A percentile compares a stretch with the other conserved stretches of the same genome.
These are phyloP conservation scores for Pomacea maculata DNA, from an alignment of 1,140 invertebrate genomes.

Conservation along the genomic window DNA sequence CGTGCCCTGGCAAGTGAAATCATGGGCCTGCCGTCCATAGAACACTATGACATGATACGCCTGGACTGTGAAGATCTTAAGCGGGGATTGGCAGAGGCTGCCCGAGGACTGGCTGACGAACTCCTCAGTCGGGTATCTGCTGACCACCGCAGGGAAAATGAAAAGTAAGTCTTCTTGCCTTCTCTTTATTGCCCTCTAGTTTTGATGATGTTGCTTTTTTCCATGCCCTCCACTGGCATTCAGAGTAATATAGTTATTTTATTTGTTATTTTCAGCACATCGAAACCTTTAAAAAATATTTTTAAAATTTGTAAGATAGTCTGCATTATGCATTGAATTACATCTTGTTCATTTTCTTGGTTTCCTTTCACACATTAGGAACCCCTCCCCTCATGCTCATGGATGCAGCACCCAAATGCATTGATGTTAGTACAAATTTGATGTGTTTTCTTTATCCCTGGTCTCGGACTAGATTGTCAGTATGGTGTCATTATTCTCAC, in stretches of 20 bases:
- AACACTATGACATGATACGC: constrained; percentile 64
- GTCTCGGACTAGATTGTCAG: too few species aligned
- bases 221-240: neutral
- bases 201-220: neutral
- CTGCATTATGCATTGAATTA: too few species aligned
- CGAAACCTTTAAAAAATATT: too few species aligned
- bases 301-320: too few species aligned
- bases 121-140: constrained; percentile 59
- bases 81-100: constrained; percentile 55
- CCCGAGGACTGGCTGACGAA: constrained; percentile 53
- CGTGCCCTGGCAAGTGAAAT: constrained; percentile 60
- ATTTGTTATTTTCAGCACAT: neutral
- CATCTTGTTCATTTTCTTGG: too few species aligned
- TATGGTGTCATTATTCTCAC: neutral
- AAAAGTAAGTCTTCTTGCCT: constrained; percentile 39
- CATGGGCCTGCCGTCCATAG: constrained; percentile 60
- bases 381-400: too few species aligned
- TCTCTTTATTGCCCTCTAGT: neutral
- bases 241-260: neutral
- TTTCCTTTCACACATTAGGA: too few species aligned
- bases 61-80: constrained; percentile 65
- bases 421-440: too few species aligned
- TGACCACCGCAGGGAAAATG: constrained; percentile 61
- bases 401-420: too few species aligned
- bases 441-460: too few species aligned